phyloP scores from a whole-genome alignment of 1,140 invertebrate species.

The Apis laboriosa region DNA sequence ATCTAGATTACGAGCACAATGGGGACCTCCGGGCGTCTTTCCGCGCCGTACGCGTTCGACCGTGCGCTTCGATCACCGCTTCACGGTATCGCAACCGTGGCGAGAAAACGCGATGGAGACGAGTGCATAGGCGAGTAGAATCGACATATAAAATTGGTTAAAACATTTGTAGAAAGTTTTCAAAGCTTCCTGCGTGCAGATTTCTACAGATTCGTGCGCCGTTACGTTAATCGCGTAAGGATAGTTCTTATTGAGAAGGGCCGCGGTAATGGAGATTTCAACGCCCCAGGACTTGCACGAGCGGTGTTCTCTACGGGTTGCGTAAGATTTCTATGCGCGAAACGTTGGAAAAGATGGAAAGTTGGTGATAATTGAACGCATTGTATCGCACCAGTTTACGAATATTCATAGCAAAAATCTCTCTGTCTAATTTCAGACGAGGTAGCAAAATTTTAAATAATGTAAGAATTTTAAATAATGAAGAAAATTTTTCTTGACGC shows the following conservation, averaged over 20 bases:
- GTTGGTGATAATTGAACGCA: not conserved
- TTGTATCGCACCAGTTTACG: not conserved
- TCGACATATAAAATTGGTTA: not conserved
- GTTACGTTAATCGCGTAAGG: no score
- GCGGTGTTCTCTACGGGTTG: not conserved
- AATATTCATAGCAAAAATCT: not conserved
- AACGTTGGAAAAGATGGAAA: constrained; percentile 12
- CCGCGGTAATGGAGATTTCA: not conserved
- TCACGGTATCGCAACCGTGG: constrained; percentile 62
- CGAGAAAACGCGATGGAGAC: constrained; percentile 1
- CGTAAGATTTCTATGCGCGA: not conserved
- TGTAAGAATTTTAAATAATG: no score
- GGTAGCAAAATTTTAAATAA: not conserved
- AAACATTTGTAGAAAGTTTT: not conserved
- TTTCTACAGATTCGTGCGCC: not conserved
- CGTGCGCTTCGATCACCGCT: constrained; percentile 54
- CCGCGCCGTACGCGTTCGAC: constrained; percentile 57
- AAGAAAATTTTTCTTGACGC: not conserved
- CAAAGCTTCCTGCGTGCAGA: not conserved
- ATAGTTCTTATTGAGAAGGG: no score
- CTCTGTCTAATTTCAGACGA: not conserved
- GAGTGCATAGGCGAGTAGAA: constrained; percentile 1
- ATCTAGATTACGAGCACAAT: constrained; percentile 75
- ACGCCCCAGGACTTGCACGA: not conserved
- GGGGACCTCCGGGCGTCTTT: constrained; percentile 70